These are phyloP conservation scores for Eumeta japonica DNA, from an alignment of 1,140 invertebrate species.

Conservation along the genomic window DNA sequence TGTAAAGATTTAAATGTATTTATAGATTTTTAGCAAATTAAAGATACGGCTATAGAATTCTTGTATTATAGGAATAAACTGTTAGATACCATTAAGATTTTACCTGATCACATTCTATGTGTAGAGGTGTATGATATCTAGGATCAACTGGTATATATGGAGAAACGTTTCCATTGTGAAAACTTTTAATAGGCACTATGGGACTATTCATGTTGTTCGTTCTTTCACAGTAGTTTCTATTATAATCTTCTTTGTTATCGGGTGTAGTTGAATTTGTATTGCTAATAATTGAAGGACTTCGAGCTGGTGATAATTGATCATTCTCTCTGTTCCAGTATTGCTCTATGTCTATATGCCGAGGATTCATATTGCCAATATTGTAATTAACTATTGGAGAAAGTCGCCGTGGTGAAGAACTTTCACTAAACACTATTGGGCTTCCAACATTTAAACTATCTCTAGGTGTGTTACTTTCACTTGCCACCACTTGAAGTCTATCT, in stretches of 20 bases:
- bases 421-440: slow-evolving; percentile 47
- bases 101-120: slow-evolving; percentile 67
- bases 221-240: slow-evolving; percentile 50
- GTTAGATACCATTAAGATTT: too few relatives aligned
- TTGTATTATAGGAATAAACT: too few relatives aligned
- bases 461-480: slow-evolving; percentile 35
- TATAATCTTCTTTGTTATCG: slow-evolving; percentile 39
- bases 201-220: slow-evolving; percentile 35
- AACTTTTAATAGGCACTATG: slow-evolving; percentile 28
- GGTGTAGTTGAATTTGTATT: slow-evolving; percentile 23
- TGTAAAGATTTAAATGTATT: too few relatives aligned
- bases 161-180: slow-evolving; percentile 38
- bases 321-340: slow-evolving; percentile 45
- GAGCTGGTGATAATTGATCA: slow-evolving; percentile 30
- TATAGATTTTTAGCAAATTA: too few relatives aligned
- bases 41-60: too few relatives aligned
- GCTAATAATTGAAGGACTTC: slow-evolving; percentile 32
- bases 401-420: slow-evolving; percentile 41
- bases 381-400: slow-evolving; percentile 53
- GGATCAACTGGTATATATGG: slow-evolving; percentile 32
- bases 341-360: slow-evolving; percentile 52
- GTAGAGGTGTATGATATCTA: slow-evolving; percentile 56
- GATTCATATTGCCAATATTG: slow-evolving; percentile 56
- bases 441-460: slow-evolving; percentile 35
- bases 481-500: slow-evolving; percentile 13